Evolutionary conservation across 2,888 invertebrate species (phyloP), one percentile per base, ranked within the genome.

Genomic region (Stenichneumon culpator): DNA sequence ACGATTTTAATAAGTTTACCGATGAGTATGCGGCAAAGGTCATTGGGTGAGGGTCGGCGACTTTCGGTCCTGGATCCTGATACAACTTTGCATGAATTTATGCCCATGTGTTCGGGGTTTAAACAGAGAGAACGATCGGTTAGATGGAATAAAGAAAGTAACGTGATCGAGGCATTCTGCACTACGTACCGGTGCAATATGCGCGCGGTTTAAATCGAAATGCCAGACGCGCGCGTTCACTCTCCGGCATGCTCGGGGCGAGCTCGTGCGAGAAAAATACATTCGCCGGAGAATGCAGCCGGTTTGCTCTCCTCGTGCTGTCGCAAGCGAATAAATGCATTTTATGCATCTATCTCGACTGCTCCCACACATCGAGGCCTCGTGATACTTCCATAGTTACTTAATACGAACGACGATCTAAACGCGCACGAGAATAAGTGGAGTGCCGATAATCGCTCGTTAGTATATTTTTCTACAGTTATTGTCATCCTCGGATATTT

Each of bases 131-230:
- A 52, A 73, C 16, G 50, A 50, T 25, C 19, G 36, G 60, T 25
- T 19, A 47, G 75, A 74, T 54, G 54, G 52, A 39, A 70, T 54
- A 50, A 84, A 84, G 84, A 80, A 80, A 84, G 84, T 81, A 81
- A 68, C 25, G 77, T 72, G 52, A 72, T 75, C 72, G 72, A 80
- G 36, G 25, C 74, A 28, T 44, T 14, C 44, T 44, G 44, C 2
- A 3, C 25, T 14, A 52, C 36, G 54, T 57, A 78, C 22, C 70
- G 54, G 28, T 73, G 57, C 28, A 74, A 39, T 78, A 50, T 73
- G 77, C 77, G 63, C 22, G 25, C 22, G 14, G 19, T 14, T 11
- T 57, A 57, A 22, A 73, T 73, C 82, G 32, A 85, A 85, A 85
- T 85, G 85, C 85, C 82, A 80, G 70, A 63, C 77, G 67, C 75